These are phyloP conservation scores for Osmerus mordax DNA, from an alignment of 2,113 vertebrate genomes.

Conservation along the genomic window DNA sequence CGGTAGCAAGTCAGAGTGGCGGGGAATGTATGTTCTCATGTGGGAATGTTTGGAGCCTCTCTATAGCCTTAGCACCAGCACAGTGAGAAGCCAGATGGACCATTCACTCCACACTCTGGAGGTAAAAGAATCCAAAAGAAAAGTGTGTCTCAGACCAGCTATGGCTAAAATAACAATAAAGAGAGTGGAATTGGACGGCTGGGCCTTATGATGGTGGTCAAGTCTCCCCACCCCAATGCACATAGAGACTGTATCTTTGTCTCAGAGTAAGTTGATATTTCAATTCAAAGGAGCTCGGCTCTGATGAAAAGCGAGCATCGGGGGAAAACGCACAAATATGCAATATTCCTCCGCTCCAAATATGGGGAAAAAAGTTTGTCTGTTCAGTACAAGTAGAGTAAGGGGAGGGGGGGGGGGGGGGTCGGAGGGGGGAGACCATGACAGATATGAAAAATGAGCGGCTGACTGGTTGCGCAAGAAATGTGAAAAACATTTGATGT, in stretches of 20 bases:
- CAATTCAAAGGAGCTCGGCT: slow-evolving; percentile 54
- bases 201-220: background rate
- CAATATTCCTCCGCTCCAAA: slow-evolving; percentile 63
- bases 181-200: slow-evolving; percentile 33
- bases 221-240: slow-evolving; percentile 25
- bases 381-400: slow-evolving; percentile 23
- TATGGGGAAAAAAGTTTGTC: slow-evolving; percentile 60
- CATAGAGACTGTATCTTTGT: slow-evolving; percentile 59
- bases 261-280: slow-evolving; percentile 60
- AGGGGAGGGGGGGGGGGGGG: background rate
- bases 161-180: slow-evolving; percentile 41
- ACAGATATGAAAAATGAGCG: slow-evolving; percentile 69
- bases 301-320: slow-evolving; percentile 67
- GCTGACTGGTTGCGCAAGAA: slow-evolving; percentile 54
- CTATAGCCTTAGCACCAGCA: too few species aligned
- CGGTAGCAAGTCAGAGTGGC: too few species aligned
- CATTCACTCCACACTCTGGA: background rate
- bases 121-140: background rate
- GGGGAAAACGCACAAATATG: slow-evolving; percentile 67
- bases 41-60: too few species aligned
- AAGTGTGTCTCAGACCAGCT: background rate
- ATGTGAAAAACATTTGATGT: slow-evolving; percentile 56
- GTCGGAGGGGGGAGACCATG: slow-evolving; percentile 42
- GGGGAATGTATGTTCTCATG: too few species aligned
- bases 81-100: background rate